A percentile compares a stretch with the other conserved stretches of the same genome.
Conservation (phyloP, 2,113 vertebrate species). For the Bos javanicus region DNA sequence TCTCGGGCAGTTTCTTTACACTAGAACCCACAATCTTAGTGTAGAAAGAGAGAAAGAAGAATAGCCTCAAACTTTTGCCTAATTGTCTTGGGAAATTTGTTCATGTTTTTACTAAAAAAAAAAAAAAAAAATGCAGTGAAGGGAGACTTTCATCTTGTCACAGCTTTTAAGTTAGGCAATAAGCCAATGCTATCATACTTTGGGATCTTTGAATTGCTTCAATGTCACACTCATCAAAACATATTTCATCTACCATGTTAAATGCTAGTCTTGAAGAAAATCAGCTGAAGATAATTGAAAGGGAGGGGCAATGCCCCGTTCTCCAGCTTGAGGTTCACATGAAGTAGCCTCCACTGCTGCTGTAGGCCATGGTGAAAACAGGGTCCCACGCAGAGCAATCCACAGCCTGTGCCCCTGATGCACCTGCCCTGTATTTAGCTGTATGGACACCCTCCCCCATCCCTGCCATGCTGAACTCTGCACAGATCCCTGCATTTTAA, state of each 20-base stretch:
- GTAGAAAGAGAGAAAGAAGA: background rate
- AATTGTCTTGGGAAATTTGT: background rate
- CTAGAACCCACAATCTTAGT: background rate
- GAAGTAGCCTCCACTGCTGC: too few species aligned
- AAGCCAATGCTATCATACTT: background rate
- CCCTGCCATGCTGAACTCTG: background rate
- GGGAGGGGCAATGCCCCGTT: background rate
- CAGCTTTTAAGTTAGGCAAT: background rate
- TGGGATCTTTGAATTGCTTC: background rate
- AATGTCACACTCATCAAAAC: background rate
- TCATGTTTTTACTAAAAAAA: background rate
- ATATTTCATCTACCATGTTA: background rate
- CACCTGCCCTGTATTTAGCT: fast-evolving
- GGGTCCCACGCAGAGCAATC: too few species aligned
- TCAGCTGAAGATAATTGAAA: background rate
- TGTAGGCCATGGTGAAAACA: background rate
- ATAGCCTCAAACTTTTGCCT: background rate
- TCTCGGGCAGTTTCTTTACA: background rate
- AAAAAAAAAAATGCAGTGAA: background rate
- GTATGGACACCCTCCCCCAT: background rate
- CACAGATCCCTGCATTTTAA: too few species aligned
- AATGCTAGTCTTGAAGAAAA: background rate
- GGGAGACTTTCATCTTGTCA: background rate
- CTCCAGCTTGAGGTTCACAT: background rate
- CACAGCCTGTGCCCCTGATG: background rate